Conservation (phyloP, 23 tunicate genomes). For the Trididemnum clinides region DNA sequence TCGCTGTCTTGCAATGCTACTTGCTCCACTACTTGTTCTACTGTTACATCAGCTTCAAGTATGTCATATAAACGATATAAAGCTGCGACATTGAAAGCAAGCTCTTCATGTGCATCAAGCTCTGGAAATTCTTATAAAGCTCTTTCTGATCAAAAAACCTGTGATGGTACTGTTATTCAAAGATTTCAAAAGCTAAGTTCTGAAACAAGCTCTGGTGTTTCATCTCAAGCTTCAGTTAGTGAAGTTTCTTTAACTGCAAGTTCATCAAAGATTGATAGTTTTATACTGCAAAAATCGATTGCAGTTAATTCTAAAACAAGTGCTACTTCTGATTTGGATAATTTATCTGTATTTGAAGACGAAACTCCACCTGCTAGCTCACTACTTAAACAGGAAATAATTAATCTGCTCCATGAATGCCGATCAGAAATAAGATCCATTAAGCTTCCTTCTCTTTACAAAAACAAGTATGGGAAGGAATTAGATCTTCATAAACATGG, state of each 20-base stretch:
- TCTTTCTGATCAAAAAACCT: too few species aligned
- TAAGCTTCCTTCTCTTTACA: conserved; percentile 27
- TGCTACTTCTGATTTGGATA: background rate
- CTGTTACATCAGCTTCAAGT: too few species aligned
- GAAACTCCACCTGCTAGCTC: conserved; percentile 16
- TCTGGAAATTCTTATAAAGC: too few species aligned
- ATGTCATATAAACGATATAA: background rate
- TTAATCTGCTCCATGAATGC: conserved; percentile 41
- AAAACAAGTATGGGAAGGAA: conserved; percentile 60
- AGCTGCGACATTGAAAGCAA: background rate
- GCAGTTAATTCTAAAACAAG: too few species aligned
- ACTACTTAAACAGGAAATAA: conserved; percentile 39
- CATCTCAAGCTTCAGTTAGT: background rate
- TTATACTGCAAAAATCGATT: too few species aligned
- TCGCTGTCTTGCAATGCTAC: too few species aligned
- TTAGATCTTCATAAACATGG: conserved; percentile 53
- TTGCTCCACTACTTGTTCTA: too few species aligned
- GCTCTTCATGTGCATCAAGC: too few species aligned
- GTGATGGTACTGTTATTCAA: too few species aligned
- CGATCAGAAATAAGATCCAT: conserved; percentile 37
- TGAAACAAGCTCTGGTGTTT: background rate
- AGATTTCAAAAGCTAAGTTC: background rate
- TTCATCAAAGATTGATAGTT: too few species aligned
- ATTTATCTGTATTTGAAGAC: background rate
- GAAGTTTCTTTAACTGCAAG: background rate